These are phyloP conservation scores for Drosophila lutescens DNA, from an alignment of 2,888 invertebrate species.

Conservation along the genomic window DNA sequence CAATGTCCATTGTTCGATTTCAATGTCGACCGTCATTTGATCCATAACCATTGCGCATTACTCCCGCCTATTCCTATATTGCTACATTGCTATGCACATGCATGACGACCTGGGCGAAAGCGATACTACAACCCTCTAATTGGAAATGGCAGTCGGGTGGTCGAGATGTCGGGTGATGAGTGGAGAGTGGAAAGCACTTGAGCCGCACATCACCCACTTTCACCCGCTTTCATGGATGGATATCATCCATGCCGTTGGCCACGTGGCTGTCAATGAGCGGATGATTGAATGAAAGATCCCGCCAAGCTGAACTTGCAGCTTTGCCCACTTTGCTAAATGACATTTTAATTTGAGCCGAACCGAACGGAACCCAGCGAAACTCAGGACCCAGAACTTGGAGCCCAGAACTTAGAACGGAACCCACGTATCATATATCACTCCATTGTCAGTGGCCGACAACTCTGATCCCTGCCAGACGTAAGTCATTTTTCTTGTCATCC, in stretches of 20 bases:
- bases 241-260: background rate
- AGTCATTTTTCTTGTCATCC: conserved; percentile 63
- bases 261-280: conserved; percentile 55
- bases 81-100: background rate
- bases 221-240: background rate
- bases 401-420: background rate
- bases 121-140: background rate
- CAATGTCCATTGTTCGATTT: background rate
- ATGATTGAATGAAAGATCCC: conserved; percentile 45
- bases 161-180: background rate
- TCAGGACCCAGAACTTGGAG: too few species aligned
- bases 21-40: background rate
- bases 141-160: background rate
- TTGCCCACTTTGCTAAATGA: conserved; percentile 53
- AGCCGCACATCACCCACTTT: too few species aligned
- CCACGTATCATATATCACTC: conserved; percentile 51
- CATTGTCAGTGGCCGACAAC: conserved; percentile 41
- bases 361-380: background rate
- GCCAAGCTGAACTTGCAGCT: background rate
- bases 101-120: background rate
- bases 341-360: conserved; percentile 47
- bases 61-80: too few species aligned
- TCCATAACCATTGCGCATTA: background rate
- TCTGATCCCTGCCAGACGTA: conserved; percentile 21
- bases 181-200: background rate